These are phyloP conservation scores for Odontothrips loti DNA, from an alignment of 2,888 invertebrate genomes.

Conservation along the genomic window DNA sequence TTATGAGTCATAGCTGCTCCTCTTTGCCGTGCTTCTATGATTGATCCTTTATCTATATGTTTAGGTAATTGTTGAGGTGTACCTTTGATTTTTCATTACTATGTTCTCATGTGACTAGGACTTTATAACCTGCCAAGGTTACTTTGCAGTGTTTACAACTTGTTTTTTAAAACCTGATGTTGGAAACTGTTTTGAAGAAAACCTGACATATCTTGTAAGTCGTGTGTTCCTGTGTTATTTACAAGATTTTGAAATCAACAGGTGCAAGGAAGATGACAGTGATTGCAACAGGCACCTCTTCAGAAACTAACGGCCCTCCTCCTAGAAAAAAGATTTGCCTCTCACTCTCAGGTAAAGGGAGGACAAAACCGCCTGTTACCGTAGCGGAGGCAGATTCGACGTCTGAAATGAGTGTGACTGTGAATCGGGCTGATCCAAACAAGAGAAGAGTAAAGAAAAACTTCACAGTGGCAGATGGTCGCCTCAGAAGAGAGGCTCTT, in stretches of 20 bases:
- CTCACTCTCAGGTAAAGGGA: constrained; percentile 43
- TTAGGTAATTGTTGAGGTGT: too few relatives aligned
- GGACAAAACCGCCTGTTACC: constrained; percentile 30
- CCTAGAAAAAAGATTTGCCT: constrained; percentile 50
- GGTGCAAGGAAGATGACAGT: constrained; percentile 53
- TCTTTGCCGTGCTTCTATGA: too few relatives aligned
- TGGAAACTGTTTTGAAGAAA: too few relatives aligned
- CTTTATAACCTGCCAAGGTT: too few relatives aligned
- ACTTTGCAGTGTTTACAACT: too few relatives aligned
- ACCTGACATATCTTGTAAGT: neutral
- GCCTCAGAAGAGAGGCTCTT: constrained; percentile 35
- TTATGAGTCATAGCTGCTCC: too few relatives aligned
- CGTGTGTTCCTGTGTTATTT: neutral
- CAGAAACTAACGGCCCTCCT: constrained; percentile 44
- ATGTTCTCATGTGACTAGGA: too few relatives aligned
- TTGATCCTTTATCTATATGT: too few relatives aligned
- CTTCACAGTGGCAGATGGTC: neutral
- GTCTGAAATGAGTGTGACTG: constrained; percentile 31
- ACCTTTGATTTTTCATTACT: too few relatives aligned
- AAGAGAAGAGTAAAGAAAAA: neutral
- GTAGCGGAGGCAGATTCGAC: constrained; percentile 37
- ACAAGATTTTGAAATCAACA: constrained; percentile 35
- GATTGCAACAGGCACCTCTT: constrained; percentile 50
- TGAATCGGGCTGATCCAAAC: constrained; percentile 36
- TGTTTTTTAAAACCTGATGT: too few relatives aligned